These are phyloP conservation scores for Vipera latastei DNA, from an alignment of 2,797 vertebrate genomes.

Conservation along the genomic window DNA sequence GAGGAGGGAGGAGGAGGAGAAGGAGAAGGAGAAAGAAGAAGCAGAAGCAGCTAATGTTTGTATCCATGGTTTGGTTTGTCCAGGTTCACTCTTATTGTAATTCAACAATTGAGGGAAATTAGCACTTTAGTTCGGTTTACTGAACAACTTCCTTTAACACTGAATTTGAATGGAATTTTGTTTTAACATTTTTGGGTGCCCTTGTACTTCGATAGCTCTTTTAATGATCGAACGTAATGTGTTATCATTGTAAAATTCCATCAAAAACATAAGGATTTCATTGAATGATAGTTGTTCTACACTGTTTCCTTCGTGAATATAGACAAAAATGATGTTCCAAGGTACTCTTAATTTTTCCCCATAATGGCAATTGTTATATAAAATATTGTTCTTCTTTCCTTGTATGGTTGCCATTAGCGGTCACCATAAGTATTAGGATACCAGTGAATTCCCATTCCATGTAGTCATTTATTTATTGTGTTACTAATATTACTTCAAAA, in stretches of 20 bases:
- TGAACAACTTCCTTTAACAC: background rate
- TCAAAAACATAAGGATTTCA: conserved; percentile 60
- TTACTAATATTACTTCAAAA: conserved; percentile 15
- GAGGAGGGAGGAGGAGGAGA: background rate
- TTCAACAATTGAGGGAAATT: background rate
- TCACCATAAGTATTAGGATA: background rate
- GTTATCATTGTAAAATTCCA: conserved; percentile 51
- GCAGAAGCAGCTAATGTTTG: background rate
- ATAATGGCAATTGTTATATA: conserved; percentile 33
- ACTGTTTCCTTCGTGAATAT: conserved; percentile 43
- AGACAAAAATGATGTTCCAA: conserved; percentile 38
- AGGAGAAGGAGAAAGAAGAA: background rate
- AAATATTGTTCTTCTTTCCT: conserved; percentile 17
- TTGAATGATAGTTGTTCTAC: conserved; percentile 57
- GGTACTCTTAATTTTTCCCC: conserved; percentile 56
- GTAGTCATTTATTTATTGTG: conserved; percentile 16
- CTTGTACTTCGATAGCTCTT: conserved; percentile 45
- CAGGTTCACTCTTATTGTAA: background rate
- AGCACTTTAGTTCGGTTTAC: background rate
- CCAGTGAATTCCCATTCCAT: background rate
- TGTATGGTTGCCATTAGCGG: conserved; percentile 1
- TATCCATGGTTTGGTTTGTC: background rate
- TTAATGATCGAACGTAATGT: conserved; percentile 59
- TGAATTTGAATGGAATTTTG: conserved; percentile 56
- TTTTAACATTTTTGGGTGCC: conserved; percentile 55